Base-by-base conservation (phyloP, 2,888 invertebrate species). In the Tortricodes alternella region DNA sequence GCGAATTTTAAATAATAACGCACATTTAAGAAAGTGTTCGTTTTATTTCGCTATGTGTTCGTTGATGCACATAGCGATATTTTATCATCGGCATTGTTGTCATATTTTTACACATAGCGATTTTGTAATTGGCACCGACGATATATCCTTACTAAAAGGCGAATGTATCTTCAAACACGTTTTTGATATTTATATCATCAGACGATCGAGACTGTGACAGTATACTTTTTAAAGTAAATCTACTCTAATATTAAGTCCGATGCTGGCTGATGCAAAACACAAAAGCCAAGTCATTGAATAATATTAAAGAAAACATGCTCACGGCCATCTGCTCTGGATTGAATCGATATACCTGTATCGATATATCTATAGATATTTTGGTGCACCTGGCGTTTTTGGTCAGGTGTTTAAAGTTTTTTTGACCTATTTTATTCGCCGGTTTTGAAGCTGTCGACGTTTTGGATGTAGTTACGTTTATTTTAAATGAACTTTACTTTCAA, bases 331-430 rank as follows among this genome's bases (percentile, higher is more conserved):
- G 68, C 62, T 63, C 62, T 8, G 5, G 19, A 13, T 18, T 34
- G 21, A 34, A 23, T 34, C 21, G 48, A 13, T 13, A 23, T 6
- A 37, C 34, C 11, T 34, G 11, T 13, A 34, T 4, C 24, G 15
- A 38, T 27, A 48, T 43, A 43, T 27, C 5, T 44, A 29, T 59
- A 62, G 51, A 62, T 53, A 62, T 65, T 67, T 68, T 58, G 68
- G 63, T 71, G 67, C 86, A 85, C 82, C 86, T 85, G 84, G 77
- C 80, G 74, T 71, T 73, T 73, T 67, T 62, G 71, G 74, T 76
- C 82, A 78, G 79, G 77, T 79, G 80, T 77, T 72, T 59, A 63
- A 4, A 3, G 19, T 34, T 55, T 55, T 51, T 39, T 46, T 46
- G 21, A 21, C 11, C 32, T 7, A 24, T 39, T 53, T 48, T 46